Base-by-base conservation (phyloP, 2,113 vertebrate species). In the Lophotis ruficrista region DNA sequence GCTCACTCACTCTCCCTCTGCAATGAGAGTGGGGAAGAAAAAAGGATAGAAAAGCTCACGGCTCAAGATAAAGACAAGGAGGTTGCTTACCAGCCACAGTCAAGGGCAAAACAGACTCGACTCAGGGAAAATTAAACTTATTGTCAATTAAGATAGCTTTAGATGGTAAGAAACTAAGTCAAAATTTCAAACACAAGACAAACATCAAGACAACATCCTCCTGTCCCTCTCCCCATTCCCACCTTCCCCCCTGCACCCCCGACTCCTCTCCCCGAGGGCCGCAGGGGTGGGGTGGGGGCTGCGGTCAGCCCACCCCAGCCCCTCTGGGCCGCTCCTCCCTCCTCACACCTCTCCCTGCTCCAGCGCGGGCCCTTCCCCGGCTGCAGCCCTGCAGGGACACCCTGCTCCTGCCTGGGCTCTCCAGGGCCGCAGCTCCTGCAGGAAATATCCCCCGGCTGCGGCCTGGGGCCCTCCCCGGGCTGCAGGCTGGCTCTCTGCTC, bases 261-360 rank as follows among this genome's bases (percentile, higher is more conserved):
- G 0, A 45, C 17, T 2, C 5, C 20, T 58, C 21, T 31, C 17
- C 35, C 10, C 1, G 1, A 11, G 19, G 19, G 5, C 35, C 0
- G 0, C 45, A 12, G 53, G 54, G 30, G 18, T 10, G n/a, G 43
- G n/a, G 2, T 33, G 11, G 24, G 51, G 30, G 14, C 5, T 24
- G 19, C 0, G 25, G 30, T 12, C 24, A 14, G 28, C 11, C 66
- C 45, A 7, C 14, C 14, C 2, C 66, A 61, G 45, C 19, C 30
- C 45, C 45, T 41, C 30, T 4, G 1, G 4, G 47, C 25, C 5
- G 11, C 51, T n/a, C 28, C 28, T 54, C 50, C 71, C 38, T 57
- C 38, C 33, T 25, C 45, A 5, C 45, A 12, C 65, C 7, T n/a
- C 45, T 68, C 53, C 48, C 69, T 37, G 48, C 69, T 38, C 35